Evolutionary conservation across 2,797 vertebrate species (phyloP).

Genomic region (Erpetoichthys calabaricus): DNA sequence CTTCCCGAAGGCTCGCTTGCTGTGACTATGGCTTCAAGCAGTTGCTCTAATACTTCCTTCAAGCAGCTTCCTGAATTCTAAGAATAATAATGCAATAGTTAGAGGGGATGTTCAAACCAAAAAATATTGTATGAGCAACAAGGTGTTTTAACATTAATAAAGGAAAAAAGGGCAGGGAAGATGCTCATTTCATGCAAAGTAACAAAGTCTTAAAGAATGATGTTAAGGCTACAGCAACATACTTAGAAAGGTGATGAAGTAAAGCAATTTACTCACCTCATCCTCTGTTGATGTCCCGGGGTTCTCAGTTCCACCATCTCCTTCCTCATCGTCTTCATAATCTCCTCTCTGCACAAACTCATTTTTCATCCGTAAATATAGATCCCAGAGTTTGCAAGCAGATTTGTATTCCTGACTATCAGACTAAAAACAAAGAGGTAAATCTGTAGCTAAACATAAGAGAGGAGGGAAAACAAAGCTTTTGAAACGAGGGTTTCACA

Average conservation of each 20-base stretch:
- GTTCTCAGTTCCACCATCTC: constrained; percentile 66
- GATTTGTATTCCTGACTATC: constrained; percentile 88
- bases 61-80: constrained; percentile 70
- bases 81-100: fast-evolving
- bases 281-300: constrained; percentile 68
- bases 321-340: constrained; percentile 86
- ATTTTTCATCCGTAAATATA: constrained; percentile 90
- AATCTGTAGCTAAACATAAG: neutral
- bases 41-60: constrained; percentile 84
- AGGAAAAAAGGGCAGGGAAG: no score
- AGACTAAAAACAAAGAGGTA: constrained; percentile 39
- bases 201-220: no score
- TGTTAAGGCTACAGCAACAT: no score
- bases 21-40: constrained; percentile 78
- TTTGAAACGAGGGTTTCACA: no score
- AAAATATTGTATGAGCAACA: neutral
- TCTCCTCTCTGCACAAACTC: constrained; percentile 93
- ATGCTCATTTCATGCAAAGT: no score
- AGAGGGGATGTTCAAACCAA: constrained; percentile 6
- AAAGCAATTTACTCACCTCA: constrained; percentile 37
- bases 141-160: no score
- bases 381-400: constrained; percentile 94
- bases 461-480: no score
- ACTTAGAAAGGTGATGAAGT: no score
- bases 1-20: constrained; percentile 77